Conservation (phyloP, 2,797 vertebrate species). For the Enteromius argenteus region DNA sequence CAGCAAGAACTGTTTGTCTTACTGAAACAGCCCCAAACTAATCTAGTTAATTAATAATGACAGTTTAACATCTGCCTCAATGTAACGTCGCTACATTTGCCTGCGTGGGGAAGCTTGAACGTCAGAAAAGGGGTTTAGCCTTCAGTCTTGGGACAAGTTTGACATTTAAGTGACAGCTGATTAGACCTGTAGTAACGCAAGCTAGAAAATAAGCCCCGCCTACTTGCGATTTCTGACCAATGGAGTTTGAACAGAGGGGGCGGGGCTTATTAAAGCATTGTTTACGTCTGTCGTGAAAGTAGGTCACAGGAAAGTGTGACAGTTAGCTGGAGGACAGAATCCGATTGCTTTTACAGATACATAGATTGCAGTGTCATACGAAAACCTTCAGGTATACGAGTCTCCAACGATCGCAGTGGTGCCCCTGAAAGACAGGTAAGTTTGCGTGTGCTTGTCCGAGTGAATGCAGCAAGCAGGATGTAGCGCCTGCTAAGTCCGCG, state of each 20-base stretch:
- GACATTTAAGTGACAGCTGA: conserved; percentile 26
- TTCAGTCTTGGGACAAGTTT: conserved; percentile 1
- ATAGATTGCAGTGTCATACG: neutral
- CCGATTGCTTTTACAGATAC: neutral
- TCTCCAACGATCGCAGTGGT: neutral
- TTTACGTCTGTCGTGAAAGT: conserved; percentile 65
- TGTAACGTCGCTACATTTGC: neutral
- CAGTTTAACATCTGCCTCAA: neutral
- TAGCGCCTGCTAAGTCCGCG: conserved; percentile 47
- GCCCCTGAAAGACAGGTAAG: conserved; percentile 49
- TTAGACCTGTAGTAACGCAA: conserved; percentile 13
- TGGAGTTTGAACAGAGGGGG: conserved; percentile 13
- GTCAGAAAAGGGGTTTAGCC: neutral
- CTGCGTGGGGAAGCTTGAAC: neutral
- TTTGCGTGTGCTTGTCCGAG: conserved; percentile 2
- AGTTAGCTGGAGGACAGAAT: conserved; percentile 36
- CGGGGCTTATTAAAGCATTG: conserved; percentile 50
- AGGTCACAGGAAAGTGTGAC: conserved; percentile 56
- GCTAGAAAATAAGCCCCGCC: neutral
- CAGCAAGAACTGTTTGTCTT: neutral
- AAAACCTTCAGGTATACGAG: neutral
- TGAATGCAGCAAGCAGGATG: conserved; percentile 27
- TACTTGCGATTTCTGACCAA: conserved; percentile 1
- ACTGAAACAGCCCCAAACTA: neutral
- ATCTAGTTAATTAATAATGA: neutral